Evolutionary conservation across 35 echinoderm and acorn worm genomes (phyloP).

Genomic region (Lytechinus pictus): DNA sequence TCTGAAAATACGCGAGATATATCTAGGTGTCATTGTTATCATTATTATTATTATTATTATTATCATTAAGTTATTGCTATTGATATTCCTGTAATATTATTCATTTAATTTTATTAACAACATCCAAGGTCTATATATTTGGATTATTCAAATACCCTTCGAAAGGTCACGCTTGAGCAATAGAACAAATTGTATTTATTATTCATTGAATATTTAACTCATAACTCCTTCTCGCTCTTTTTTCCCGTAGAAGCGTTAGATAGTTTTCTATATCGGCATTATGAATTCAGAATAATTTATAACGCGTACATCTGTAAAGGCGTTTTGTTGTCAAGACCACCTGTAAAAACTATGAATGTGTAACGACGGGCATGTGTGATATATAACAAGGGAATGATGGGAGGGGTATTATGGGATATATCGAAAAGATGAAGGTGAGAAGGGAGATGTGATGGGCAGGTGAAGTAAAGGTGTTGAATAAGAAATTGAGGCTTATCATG

Average conservation of each 20-base stretch:
- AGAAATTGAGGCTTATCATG: neutral
- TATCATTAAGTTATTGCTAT: neutral
- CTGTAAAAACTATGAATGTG: neutral
- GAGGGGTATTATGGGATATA: neutral
- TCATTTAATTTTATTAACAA: no score
- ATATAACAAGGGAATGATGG: neutral
- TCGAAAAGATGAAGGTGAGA: neutral
- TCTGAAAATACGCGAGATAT: no score
- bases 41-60: no score
- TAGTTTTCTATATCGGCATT: neutral
- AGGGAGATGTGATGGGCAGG: neutral
- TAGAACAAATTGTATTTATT: neutral
- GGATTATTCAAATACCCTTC: neutral
- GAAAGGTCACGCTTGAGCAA: neutral
- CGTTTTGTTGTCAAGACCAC: neutral
- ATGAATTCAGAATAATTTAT: neutral
- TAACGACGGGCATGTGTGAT: neutral
- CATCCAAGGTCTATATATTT: neutral
- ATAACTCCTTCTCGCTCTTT: neutral
- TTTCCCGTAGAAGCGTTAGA: neutral
- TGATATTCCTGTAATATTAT: neutral
- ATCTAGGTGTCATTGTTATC: no score
- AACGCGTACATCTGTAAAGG: neutral
- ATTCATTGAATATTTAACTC: neutral
- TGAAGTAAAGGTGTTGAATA: neutral